Percentiles rank a stretch among this genome's conserved stretches.
Conservation (phyloP, 2,797 vertebrate genomes). For the Channallabes apus region DNA sequence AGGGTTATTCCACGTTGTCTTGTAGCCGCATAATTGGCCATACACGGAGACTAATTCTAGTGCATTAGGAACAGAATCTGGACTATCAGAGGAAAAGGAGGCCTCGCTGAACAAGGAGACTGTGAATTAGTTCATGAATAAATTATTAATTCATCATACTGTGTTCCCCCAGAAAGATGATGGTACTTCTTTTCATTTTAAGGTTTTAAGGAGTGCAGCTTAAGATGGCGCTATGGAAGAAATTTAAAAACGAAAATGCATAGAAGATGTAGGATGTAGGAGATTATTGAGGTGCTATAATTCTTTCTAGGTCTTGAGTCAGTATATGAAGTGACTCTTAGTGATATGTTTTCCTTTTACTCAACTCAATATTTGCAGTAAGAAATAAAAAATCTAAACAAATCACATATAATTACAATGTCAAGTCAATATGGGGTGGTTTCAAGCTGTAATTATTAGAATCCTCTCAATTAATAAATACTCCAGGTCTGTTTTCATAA, state of each 20-base stretch:
- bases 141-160: slow-evolving; percentile 12
- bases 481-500: slow-evolving; percentile 7
- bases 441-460: slow-evolving; percentile 43
- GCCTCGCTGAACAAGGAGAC: slow-evolving; percentile 12
- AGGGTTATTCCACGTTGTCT: slow-evolving; percentile 10
- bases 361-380: not conserved
- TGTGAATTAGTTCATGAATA: slow-evolving; percentile 21
- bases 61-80: slow-evolving; percentile 16
- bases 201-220: not conserved
- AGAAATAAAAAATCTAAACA: not conserved
- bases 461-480: slow-evolving; percentile 37
- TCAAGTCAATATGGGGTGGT: slow-evolving; percentile 7
- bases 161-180: not conserved
- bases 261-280: not conserved
- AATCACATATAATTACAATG: not conserved
- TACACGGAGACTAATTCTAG: slow-evolving; percentile 27
- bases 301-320: not conserved
- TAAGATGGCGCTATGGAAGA: not conserved
- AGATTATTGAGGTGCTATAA: not conserved
- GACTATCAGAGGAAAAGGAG: slow-evolving; percentile 12
- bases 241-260: not conserved
- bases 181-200: not conserved
- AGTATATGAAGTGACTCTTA: not conserved
- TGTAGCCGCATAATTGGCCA: slow-evolving; percentile 30
- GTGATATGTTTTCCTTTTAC: not conserved